Percentiles rank a stretch among this genome's conserved stretches.
phyloP scores from a whole-genome alignment of 1,140 invertebrate genomes.

The Lepidurus packardi region DNA sequence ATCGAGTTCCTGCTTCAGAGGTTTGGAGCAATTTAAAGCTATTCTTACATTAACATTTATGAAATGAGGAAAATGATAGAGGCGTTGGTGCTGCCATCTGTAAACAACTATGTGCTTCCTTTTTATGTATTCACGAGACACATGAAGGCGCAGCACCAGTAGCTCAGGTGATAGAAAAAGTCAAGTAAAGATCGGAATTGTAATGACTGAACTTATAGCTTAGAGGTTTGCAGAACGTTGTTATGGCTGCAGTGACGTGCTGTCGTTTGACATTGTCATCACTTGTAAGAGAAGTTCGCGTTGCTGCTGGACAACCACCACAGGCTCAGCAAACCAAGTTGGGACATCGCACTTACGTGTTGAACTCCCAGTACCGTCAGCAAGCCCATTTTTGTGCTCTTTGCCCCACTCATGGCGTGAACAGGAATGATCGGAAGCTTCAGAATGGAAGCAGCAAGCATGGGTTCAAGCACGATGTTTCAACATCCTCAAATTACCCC shows the following conservation, averaged over 20 bases:
- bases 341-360: background rate
- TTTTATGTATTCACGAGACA: background rate
- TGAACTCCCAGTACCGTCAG: background rate
- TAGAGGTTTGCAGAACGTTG: background rate
- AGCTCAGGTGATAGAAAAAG: background rate
- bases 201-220: background rate
- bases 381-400: background rate
- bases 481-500: background rate
- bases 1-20: background rate
- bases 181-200: background rate
- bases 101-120: background rate
- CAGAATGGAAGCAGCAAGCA: background rate
- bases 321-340: background rate
- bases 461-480: conserved; percentile 2
- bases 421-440: background rate
- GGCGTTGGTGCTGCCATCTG: background rate
- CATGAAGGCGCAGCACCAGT: background rate
- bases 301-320: conserved; percentile 5
- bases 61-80: no score
- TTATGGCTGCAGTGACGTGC: background rate
- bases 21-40: background rate
- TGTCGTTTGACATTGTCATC: background rate
- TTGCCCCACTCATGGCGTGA: background rate
- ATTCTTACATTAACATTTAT: no score
- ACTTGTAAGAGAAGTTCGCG: conserved; percentile 1